Evolutionary conservation across 2,797 vertebrate genomes (phyloP).

Genomic region (Coilia nasus): DNA sequence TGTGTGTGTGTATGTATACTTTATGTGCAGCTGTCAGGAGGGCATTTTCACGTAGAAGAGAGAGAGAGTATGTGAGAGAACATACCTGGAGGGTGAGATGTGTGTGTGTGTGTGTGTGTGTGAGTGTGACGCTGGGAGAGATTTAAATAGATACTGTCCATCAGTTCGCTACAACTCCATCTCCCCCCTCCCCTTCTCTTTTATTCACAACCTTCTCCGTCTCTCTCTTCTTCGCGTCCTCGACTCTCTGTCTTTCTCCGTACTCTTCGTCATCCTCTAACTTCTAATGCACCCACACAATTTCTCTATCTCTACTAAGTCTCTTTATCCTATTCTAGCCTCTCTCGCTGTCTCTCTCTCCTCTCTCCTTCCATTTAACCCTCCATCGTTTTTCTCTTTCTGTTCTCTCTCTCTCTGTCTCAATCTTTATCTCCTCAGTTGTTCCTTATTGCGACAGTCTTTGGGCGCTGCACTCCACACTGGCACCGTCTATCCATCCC

Average conservation of each 20-base stretch:
- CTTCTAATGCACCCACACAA: background rate
- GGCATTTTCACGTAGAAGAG: conserved; percentile 79
- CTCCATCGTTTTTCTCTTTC: conserved; percentile 58
- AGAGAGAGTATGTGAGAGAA: conserved; percentile 68
- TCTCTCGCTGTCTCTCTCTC: background rate
- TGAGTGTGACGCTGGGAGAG: conserved; percentile 65
- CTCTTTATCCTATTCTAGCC: background rate
- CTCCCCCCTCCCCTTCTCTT: conserved; percentile 40
- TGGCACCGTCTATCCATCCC: conserved; percentile 69
- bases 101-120: background rate
- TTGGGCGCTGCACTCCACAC: conserved; percentile 64
- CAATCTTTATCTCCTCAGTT: conserved; percentile 63
- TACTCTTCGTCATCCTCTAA: no score
- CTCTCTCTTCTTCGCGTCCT: no score
- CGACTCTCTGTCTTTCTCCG: no score
- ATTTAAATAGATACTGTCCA: conserved; percentile 55
- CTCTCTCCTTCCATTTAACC: conserved; percentile 53
- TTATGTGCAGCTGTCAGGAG: conserved; percentile 78
- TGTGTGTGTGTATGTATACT: conserved; percentile 62
- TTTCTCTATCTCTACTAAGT: conserved; percentile 1
- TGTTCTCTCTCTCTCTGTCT: conserved; percentile 68
- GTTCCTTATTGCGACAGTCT: conserved; percentile 69
- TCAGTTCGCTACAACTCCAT: conserved; percentile 66
- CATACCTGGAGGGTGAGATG: conserved; percentile 77
- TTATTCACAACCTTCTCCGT: no score